phyloP scores from a whole-genome alignment of 1,140 invertebrate species.

The Ladona fulva region DNA sequence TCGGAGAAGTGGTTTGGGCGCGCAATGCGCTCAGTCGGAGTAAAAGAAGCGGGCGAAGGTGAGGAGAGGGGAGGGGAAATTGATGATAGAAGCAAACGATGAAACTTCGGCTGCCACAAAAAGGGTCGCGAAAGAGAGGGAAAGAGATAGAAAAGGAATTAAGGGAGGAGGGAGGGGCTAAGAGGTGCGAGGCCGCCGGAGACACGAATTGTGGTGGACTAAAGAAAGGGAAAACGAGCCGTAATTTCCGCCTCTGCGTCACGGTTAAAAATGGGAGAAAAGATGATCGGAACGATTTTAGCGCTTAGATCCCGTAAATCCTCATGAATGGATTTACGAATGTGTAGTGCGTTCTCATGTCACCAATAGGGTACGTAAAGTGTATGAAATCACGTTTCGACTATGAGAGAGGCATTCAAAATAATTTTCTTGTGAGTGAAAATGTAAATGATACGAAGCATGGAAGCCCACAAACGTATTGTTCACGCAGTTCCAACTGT shows the following conservation, averaged over 20 bases:
- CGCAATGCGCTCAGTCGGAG: not conserved
- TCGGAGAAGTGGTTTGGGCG: not conserved
- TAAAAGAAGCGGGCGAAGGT: not conserved
- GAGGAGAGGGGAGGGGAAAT: not conserved
- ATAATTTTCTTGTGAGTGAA: no score
- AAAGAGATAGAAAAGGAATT: not conserved
- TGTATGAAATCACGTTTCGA: no score
- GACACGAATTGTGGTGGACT: not conserved
- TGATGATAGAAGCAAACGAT: constrained; percentile 17
- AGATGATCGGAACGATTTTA: no score
- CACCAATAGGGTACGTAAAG: no score
- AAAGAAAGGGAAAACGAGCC: not conserved
- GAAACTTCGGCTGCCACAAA: constrained; percentile 15
- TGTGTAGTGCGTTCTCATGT: no score
- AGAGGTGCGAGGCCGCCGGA: not conserved
- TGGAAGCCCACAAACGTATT: no score
- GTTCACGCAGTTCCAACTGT: no score
- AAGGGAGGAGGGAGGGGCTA: not conserved
- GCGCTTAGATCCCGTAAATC: no score
- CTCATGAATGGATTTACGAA: no score
- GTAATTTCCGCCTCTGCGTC: not conserved
- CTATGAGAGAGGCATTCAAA: no score
- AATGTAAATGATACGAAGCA: no score
- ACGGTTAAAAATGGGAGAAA: no score
- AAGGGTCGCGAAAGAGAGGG: not conserved